phyloP scores from a whole-genome alignment of 2,113 vertebrate species.

The Gobiocypris rarus region DNA sequence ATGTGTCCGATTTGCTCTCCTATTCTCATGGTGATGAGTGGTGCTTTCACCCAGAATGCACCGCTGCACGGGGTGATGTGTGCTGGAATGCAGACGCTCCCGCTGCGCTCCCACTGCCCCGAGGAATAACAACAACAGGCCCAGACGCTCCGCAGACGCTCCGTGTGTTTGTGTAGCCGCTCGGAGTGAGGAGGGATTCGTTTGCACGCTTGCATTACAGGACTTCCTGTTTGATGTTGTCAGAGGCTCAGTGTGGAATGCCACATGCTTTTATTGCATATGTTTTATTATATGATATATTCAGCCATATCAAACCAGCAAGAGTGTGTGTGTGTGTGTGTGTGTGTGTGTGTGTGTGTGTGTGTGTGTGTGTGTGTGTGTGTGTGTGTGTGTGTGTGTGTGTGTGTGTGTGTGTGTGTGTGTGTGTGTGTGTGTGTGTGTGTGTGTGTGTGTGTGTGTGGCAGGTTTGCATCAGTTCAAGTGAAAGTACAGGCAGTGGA shows the following conservation, averaged over 20 bases:
- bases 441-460: no score
- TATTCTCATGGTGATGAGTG: background rate
- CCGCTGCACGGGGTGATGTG: conserved; percentile 36
- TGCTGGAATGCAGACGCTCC: conserved; percentile 70
- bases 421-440: no score
- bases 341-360: no score
- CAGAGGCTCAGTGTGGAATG: background rate
- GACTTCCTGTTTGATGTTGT: background rate
- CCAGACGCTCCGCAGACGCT: conserved; percentile 65
- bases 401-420: no score
- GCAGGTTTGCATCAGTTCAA: background rate
- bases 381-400: no score
- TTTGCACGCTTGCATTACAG: background rate
- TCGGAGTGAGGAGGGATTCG: background rate
- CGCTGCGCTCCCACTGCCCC: conserved; percentile 59
- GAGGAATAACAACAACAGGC: conserved; percentile 71
- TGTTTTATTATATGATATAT: background rate
- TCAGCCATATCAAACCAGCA: background rate
- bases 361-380: no score
- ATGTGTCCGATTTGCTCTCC: background rate
- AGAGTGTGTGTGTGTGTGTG: background rate
- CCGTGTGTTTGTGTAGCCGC: background rate
- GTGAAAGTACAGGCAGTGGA: no score
- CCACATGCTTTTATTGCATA: no score
- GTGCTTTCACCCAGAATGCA: background rate